Evolutionary conservation across 2,888 invertebrate species (phyloP).

Genomic region (Caenorhabditis drosophilae): DNA sequence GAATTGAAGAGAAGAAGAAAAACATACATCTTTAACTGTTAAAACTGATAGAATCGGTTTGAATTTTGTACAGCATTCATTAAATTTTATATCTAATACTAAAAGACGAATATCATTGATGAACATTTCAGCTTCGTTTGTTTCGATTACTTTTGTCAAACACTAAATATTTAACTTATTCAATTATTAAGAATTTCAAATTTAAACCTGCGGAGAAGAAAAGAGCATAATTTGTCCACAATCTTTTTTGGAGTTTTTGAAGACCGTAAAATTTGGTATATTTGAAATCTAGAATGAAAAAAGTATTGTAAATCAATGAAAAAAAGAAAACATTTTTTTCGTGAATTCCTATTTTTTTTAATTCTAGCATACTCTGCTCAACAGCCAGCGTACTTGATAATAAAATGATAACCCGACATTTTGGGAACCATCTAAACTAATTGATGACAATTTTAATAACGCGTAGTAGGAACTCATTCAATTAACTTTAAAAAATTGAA

Average conservation of each 20-base stretch:
- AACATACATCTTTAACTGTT: conserved; percentile 20
- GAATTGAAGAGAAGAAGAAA: conserved; percentile 2
- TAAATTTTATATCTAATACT: conserved; percentile 19
- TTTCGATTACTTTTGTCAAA: conserved; percentile 26
- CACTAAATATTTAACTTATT: conserved; percentile 9
- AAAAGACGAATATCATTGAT: conserved; percentile 26
- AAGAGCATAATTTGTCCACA: conserved; percentile 13
- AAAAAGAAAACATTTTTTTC: no score
- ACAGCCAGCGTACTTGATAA: neutral
- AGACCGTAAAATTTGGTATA: conserved; percentile 15
- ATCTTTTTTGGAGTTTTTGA: conserved; percentile 18
- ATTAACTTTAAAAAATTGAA: conserved; percentile 26
- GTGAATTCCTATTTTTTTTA: neutral
- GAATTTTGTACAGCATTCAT: conserved; percentile 28
- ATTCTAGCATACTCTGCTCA: neutral
- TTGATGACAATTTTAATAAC: neutral
- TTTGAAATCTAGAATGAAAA: conserved; percentile 18
- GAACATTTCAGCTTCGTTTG: conserved; percentile 8
- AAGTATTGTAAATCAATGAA: no score
- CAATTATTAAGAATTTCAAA: neutral
- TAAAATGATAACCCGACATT: conserved; percentile 9
- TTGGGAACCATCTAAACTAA: conserved; percentile 31
- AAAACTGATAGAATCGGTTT: conserved; percentile 26
- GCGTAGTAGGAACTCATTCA: neutral
- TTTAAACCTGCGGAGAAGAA: conserved; percentile 8